These are phyloP conservation scores for Thryonomys swinderianus DNA, from an alignment of 2,113 vertebrate species.

Conservation along the genomic window DNA sequence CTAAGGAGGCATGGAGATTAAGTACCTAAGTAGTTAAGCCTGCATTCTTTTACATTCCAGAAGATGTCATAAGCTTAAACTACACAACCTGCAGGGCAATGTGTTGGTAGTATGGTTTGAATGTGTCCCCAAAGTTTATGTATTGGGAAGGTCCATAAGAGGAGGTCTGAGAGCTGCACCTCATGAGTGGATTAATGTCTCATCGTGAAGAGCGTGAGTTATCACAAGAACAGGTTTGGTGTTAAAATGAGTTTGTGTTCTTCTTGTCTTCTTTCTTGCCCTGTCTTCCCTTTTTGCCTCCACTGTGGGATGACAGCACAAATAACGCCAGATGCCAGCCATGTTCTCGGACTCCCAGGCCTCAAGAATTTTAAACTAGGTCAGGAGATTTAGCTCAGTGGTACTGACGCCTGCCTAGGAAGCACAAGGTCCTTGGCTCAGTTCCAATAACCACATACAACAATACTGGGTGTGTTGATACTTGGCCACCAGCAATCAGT, in stretches of 20 bases:
- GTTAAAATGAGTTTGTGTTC: background rate
- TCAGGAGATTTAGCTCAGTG: too few relatives aligned
- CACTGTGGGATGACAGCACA: background rate
- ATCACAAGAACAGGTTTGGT: background rate
- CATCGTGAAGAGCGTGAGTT: background rate
- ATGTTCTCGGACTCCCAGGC: background rate
- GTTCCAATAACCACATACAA: too few relatives aligned
- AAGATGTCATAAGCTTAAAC: background rate
- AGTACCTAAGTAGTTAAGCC: background rate
- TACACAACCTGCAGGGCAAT: background rate
- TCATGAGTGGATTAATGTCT: background rate
- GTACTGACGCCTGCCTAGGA: too few relatives aligned
- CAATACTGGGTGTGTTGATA: too few relatives aligned
- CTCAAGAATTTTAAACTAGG: background rate
- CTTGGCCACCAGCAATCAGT: too few relatives aligned
- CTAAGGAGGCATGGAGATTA: background rate
- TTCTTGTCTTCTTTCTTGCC: background rate
- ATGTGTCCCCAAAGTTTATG: background rate
- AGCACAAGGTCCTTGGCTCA: too few relatives aligned
- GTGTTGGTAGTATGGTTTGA: background rate
- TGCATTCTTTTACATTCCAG: constrained; percentile 17
- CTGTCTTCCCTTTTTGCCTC: background rate
- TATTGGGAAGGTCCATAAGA: background rate
- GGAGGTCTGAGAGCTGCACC: background rate
- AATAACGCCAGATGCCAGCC: background rate